These are phyloP conservation scores for Siderastrea siderea DNA, from an alignment of 92 coral and sea anemone species.

Conservation along the genomic window DNA sequence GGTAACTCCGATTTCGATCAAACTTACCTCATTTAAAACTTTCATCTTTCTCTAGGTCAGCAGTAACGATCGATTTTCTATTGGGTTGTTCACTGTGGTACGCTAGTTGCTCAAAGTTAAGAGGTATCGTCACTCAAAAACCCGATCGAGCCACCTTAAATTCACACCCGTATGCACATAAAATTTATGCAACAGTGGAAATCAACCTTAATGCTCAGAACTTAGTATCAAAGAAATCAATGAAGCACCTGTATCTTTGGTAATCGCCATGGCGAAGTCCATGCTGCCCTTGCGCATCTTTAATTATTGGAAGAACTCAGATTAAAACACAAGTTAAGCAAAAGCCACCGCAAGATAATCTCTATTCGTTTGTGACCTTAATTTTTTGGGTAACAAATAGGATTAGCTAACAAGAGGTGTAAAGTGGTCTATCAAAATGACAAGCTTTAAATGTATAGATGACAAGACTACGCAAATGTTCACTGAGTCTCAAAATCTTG, in stretches of 20 bases:
- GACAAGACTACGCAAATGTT: too few species aligned
- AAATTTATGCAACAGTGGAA: too few species aligned
- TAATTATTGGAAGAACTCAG: slow-evolving; percentile 88
- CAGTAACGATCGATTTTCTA: too few species aligned
- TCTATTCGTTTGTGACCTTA: background rate
- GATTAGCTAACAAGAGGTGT: background rate
- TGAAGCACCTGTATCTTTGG: slow-evolving; percentile 91
- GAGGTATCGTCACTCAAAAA: too few species aligned
- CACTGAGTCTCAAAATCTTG: too few species aligned
- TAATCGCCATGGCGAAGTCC: slow-evolving; percentile 98
- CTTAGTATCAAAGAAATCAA: background rate
- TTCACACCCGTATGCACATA: background rate
- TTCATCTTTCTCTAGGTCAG: too few species aligned
- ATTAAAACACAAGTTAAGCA: slow-evolving; percentile 26
- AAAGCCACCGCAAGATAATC: background rate
- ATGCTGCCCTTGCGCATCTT: slow-evolving; percentile 94
- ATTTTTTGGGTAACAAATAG: background rate
- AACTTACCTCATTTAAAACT: too few species aligned
- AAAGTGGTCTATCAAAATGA: background rate
- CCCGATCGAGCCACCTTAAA: too few species aligned
- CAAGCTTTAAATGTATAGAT: too few species aligned
- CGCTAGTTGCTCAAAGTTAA: too few species aligned
- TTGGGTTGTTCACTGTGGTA: too few species aligned
- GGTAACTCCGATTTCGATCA: too few species aligned
- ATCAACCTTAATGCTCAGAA: background rate